Evolutionary conservation across 2,888 invertebrate genomes (phyloP).

Genomic region (Nebria salina): DNA sequence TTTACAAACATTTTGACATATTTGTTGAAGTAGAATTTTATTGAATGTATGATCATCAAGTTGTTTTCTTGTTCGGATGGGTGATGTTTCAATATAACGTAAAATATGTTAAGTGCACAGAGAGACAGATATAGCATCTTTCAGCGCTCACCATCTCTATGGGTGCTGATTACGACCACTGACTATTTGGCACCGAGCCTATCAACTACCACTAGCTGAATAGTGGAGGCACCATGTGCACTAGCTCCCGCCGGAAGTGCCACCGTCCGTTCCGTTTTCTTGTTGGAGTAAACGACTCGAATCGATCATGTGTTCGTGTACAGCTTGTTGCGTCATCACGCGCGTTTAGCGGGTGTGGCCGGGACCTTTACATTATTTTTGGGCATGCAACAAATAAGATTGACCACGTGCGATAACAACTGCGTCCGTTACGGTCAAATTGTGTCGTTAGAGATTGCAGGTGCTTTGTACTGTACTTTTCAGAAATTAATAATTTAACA

Average conservation of each 20-base stretch:
- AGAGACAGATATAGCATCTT: constrained; percentile 11
- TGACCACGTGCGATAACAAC: neutral
- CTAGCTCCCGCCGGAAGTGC: constrained; percentile 32
- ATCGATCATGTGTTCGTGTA: constrained; percentile 37
- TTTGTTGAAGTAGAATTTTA: neutral
- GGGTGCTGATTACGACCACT: neutral
- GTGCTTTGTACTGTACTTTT: neutral
- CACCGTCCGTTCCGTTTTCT: constrained; percentile 26
- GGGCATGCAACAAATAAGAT: constrained; percentile 7
- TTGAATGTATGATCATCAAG: neutral
- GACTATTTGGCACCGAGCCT: neutral
- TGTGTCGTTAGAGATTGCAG: neutral
- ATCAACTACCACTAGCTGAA: neutral
- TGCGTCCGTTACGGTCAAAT: neutral
- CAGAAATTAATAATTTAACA: neutral
- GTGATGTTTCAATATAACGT: neutral
- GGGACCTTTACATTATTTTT: neutral
- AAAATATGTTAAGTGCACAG: constrained; percentile 3
- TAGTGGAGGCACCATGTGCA: constrained; percentile 23
- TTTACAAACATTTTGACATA: no score
- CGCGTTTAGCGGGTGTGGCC: constrained; percentile 3
- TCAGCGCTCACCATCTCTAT: neutral
- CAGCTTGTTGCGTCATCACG: constrained; percentile 41
- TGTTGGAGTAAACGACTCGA: constrained; percentile 40
- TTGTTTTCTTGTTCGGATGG: constrained; percentile 16